phyloP scores from a whole-genome alignment of 30 jellyfish, hydroid and myxozoan genomes.

The Aurelia coerulea region DNA sequence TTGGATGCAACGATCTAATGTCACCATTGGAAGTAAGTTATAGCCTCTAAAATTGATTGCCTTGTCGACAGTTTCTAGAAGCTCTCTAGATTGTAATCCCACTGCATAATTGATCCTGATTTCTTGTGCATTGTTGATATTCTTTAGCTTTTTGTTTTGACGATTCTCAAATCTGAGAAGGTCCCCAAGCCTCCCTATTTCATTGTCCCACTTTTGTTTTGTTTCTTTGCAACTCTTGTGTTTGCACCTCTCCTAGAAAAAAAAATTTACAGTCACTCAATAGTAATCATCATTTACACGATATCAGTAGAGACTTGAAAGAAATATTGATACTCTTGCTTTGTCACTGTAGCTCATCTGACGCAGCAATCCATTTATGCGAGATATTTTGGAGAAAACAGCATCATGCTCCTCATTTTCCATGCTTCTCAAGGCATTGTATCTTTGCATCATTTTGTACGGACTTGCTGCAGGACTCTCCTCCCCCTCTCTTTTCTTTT shows the following conservation, averaged over 20 bases:
- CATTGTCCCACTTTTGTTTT: not conserved
- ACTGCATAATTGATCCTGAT: not conserved
- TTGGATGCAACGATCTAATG: conserved; percentile 5
- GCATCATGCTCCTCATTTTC: too few species aligned
- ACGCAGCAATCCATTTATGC: too few species aligned
- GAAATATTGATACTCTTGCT: too few species aligned
- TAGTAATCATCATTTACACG: not conserved
- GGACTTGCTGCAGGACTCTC: too few species aligned
- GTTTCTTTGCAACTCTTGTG: not conserved
- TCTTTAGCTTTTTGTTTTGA: conserved; percentile 11
- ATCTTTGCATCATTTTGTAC: too few species aligned
- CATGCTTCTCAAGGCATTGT: too few species aligned
- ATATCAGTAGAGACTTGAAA: too few species aligned
- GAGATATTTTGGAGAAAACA: too few species aligned
- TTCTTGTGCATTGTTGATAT: not conserved
- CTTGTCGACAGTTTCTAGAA: conserved; percentile 24
- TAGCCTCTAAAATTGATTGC: conserved; percentile 13
- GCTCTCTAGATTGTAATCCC: conserved; percentile 21
- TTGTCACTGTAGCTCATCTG: too few species aligned
- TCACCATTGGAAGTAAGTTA: conserved; percentile 7
- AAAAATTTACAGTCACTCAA: not conserved
- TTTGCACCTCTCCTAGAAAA: not conserved
- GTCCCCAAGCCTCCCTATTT: conserved; percentile 9
- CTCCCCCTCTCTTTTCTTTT: too few species aligned
- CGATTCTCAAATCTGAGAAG: conserved; percentile 21